Conservation (phyloP, 1,140 invertebrate species). For the Anadara kagoshimensis region DNA sequence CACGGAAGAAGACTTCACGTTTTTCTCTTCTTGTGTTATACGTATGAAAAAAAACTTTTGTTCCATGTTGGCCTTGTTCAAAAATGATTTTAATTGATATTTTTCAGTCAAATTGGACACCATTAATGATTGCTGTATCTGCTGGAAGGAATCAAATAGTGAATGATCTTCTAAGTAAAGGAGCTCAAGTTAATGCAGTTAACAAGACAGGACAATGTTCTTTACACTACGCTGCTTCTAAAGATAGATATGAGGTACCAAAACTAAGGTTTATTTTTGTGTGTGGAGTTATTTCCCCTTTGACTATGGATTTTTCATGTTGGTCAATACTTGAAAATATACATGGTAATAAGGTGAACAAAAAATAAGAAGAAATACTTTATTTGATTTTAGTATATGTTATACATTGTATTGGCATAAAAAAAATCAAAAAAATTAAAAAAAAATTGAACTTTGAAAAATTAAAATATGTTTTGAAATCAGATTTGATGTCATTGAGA, state of each 20-base stretch:
- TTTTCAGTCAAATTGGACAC: constrained; percentile 82
- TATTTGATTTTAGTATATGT: too few relatives aligned
- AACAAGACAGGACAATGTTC: constrained; percentile 76
- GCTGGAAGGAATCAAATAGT: constrained; percentile 84
- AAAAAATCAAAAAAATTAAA: too few relatives aligned
- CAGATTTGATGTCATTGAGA: too few relatives aligned
- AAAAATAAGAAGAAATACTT: too few relatives aligned
- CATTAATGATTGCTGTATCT: constrained; percentile 87
- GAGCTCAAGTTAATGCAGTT: constrained; percentile 84
- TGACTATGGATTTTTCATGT: too few relatives aligned
- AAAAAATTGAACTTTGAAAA: too few relatives aligned
- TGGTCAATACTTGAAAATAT: too few relatives aligned
- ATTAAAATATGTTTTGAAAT: too few relatives aligned
- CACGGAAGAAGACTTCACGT: neutral
- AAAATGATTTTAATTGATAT: constrained; percentile 1
- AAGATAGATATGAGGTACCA: constrained; percentile 64
- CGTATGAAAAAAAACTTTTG: neutral
- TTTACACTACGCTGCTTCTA: constrained; percentile 71
- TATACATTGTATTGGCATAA: too few relatives aligned
- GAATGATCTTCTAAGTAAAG: constrained; percentile 80
- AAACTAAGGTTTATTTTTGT: neutral
- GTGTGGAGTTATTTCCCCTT: neutral
- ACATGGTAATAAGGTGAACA: too few relatives aligned
- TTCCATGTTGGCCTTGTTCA: constrained; percentile 5
- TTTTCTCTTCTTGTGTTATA: neutral